A percentile compares a stretch with the other conserved stretches of the same genome.
Conservation (phyloP, 2,888 invertebrate species). For the Emmelina monodactyla region DNA sequence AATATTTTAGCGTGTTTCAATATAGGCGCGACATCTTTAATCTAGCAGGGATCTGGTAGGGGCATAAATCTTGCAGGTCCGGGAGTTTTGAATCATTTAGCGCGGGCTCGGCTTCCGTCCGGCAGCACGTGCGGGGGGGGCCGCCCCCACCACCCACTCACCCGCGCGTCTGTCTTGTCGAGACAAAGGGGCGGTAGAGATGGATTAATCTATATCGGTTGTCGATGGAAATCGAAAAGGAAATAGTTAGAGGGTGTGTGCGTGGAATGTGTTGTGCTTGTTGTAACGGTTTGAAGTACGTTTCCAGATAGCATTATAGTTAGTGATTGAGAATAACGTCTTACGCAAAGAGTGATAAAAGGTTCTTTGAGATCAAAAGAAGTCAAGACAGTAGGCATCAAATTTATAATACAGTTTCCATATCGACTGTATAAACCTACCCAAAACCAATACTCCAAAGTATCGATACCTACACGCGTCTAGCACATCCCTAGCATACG, state of each 20-base stretch:
- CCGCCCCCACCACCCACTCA: constrained; percentile 22
- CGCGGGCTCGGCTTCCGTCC: constrained; percentile 62
- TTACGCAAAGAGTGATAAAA: no score
- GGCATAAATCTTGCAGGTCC: constrained; percentile 66
- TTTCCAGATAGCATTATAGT: no score
- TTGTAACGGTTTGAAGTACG: no score
- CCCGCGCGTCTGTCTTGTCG: constrained; percentile 61
- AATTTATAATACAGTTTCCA: no score
- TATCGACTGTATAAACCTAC: no score
- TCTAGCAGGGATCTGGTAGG: constrained; percentile 57
- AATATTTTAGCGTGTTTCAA: constrained; percentile 47
- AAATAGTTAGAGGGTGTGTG: no score
- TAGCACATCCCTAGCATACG: constrained; percentile 40
- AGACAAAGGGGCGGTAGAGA: constrained; percentile 61
- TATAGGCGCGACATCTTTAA: constrained; percentile 65
- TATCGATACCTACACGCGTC: constrained; percentile 12
- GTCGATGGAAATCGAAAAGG: no score
- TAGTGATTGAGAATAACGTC: no score
- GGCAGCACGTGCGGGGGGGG: constrained; percentile 30
- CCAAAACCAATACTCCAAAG: constrained; percentile 10
- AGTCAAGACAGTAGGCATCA: no score
- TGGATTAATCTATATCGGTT: constrained; percentile 16
- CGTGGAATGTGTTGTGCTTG: no score
- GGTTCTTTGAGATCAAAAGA: no score
- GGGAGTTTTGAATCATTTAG: constrained; percentile 66